Evolutionary conservation across 2,888 invertebrate species (phyloP).

Genomic region (Isoperla grammatica): DNA sequence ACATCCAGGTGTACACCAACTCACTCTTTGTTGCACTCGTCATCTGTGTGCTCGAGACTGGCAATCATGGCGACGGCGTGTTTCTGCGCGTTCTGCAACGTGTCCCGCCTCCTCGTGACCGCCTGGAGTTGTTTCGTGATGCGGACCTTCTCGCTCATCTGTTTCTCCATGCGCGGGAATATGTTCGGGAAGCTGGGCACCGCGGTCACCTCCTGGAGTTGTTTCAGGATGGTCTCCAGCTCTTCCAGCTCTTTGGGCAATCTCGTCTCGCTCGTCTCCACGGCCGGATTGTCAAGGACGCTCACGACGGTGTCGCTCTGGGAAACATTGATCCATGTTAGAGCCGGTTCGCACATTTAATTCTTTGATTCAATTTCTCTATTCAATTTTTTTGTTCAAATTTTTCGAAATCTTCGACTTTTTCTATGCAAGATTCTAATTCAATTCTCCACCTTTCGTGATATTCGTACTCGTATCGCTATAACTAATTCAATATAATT

Average conservation of each 20-base stretch:
- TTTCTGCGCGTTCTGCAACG: constrained; percentile 48
- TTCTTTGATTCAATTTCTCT: too few relatives aligned
- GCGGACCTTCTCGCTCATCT: constrained; percentile 48
- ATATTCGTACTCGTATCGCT: too few relatives aligned
- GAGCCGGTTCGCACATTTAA: too few relatives aligned
- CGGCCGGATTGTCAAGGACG: too few relatives aligned
- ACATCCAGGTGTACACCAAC: too few relatives aligned
- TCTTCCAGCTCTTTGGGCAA: constrained; percentile 41
- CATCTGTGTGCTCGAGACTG: constrained; percentile 45
- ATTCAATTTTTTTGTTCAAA: too few relatives aligned
- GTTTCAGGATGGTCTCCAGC: constrained; percentile 43
- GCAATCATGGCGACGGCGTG: constrained; percentile 50
- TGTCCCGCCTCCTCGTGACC: constrained; percentile 47
- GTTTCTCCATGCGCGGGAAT: constrained; percentile 48
- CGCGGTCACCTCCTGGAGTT: constrained; percentile 42
- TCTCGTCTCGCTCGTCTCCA: constrained; percentile 34
- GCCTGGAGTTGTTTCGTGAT: constrained; percentile 45
- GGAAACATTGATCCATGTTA: too few relatives aligned
- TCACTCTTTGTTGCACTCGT: constrained; percentile 37
- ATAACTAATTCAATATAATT: too few relatives aligned
- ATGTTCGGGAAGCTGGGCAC: constrained; percentile 45
- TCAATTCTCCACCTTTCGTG: too few relatives aligned
- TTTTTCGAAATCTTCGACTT: too few relatives aligned
- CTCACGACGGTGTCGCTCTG: too few relatives aligned
- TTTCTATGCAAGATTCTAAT: too few relatives aligned